Conservation (phyloP, 2,888 invertebrate species). For the Rhabditoides inermis region DNA sequence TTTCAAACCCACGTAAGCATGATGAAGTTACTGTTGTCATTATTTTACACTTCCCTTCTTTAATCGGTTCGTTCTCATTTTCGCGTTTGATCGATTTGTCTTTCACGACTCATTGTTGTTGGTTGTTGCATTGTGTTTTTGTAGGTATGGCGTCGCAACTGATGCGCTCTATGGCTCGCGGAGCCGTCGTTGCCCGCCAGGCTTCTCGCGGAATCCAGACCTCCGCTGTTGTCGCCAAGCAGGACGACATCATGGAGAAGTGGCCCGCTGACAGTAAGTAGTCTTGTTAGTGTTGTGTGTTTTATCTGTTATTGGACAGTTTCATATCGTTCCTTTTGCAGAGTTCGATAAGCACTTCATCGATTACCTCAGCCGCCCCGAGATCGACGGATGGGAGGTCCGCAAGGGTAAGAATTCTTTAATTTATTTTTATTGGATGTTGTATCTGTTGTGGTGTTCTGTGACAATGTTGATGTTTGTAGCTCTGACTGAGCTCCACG, state of each 20-base stretch:
- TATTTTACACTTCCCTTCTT: too few species aligned
- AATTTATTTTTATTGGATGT: too few species aligned
- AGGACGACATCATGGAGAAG: constrained; percentile 48
- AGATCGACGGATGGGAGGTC: constrained; percentile 52
- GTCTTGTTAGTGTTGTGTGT: constrained; percentile 4
- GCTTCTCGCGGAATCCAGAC: constrained; percentile 12
- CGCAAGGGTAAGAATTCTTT: constrained; percentile 41
- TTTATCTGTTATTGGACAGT: not conserved
- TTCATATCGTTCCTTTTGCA: constrained; percentile 15
- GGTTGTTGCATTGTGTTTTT: too few species aligned
- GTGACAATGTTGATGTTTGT: constrained; percentile 11
- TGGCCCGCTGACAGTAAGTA: constrained; percentile 47
- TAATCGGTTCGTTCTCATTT: too few species aligned
- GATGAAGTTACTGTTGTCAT: too few species aligned
- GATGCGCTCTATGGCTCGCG: too few species aligned
- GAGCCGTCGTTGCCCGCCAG: constrained; percentile 3
- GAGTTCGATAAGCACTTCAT: constrained; percentile 52
- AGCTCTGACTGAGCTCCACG: constrained; percentile 50
- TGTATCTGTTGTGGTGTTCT: too few species aligned
- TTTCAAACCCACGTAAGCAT: too few species aligned
- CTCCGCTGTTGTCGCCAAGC: constrained; percentile 3
- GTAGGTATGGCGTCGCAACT: too few species aligned
- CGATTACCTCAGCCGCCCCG: constrained; percentile 48
- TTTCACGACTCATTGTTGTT: too few species aligned
- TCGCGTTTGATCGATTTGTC: too few species aligned